Conservation (phyloP, 2,113 vertebrate genomes). For the Otolemur garnettii region DNA sequence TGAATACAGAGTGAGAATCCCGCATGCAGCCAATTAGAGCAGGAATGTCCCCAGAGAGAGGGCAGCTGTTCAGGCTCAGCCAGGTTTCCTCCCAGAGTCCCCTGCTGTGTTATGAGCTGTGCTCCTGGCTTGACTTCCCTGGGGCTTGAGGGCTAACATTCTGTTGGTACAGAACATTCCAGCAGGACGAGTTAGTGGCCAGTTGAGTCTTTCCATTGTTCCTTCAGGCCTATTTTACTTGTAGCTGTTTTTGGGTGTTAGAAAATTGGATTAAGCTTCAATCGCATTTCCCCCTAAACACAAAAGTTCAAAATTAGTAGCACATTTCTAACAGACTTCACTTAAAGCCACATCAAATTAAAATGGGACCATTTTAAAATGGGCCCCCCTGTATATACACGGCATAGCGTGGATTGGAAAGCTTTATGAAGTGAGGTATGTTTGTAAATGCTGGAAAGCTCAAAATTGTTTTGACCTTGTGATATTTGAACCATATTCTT, state of each 20-base stretch:
- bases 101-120: background rate
- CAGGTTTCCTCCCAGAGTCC: background rate
- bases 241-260: constrained; percentile 75
- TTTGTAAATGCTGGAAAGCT: constrained; percentile 79
- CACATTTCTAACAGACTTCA: constrained; percentile 82
- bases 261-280: constrained; percentile 86
- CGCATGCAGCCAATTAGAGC: fast-evolving
- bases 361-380: constrained; percentile 75
- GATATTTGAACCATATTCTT: constrained; percentile 80
- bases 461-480: constrained; percentile 76
- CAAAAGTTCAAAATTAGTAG: constrained; percentile 82
- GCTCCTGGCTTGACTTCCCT: background rate
- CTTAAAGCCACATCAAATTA: constrained; percentile 82
- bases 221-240: constrained; percentile 60
- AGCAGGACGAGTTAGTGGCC: background rate
- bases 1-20: fast-evolving
- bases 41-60: background rate
- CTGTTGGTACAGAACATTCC: constrained; percentile 26
- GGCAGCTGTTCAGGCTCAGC: fast-evolving
- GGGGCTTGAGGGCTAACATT: background rate
- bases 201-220: background rate
- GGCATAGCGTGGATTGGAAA: background rate
- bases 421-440: constrained; percentile 68
- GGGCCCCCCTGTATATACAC: background rate
- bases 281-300: constrained; percentile 82